Percentiles rank a stretch among this genome's conserved stretches.
These are phyloP conservation scores for Chironomus tepperi DNA, from an alignment of 1,140 invertebrate genomes.

Conservation along the genomic window DNA sequence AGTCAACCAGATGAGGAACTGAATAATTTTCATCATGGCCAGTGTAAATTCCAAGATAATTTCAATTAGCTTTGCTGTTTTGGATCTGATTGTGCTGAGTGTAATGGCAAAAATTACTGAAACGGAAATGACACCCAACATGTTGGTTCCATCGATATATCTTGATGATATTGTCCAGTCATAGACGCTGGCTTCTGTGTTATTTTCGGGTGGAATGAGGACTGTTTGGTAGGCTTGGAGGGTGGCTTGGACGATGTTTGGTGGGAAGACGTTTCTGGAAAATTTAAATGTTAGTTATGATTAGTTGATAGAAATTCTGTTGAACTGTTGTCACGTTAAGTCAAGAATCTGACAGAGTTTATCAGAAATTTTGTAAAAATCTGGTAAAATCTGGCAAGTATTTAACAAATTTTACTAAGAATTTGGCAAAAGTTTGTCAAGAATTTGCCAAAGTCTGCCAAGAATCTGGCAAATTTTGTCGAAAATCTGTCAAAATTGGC, in stretches of 20 bases:
- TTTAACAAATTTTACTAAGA: no score
- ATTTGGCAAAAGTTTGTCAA: no score
- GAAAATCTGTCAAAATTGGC: no score
- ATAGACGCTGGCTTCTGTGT: constrained; percentile 32
- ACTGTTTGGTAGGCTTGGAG: constrained; percentile 41
- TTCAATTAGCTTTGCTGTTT: constrained; percentile 35
- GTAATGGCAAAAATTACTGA: constrained; percentile 57
- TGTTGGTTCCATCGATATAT: constrained; percentile 51
- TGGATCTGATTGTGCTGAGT: constrained; percentile 51
- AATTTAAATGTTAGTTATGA: no score
- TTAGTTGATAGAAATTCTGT: no score
- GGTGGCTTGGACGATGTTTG: constrained; percentile 62
- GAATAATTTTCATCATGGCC: constrained; percentile 64
- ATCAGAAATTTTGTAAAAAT: not conserved
- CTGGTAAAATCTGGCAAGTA: no score
- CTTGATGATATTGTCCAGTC: constrained; percentile 48
- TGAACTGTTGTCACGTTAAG: no score
- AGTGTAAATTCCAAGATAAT: constrained; percentile 55
- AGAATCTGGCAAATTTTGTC: no score
- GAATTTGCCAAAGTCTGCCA: no score
- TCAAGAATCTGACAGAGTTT: constrained; percentile 29
- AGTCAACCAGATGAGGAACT: constrained; percentile 67
- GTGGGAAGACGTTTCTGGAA: constrained; percentile 57
- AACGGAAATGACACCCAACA: constrained; percentile 61
- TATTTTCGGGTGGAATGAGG: constrained; percentile 34